Base-by-base conservation (phyloP, 1,140 invertebrate genomes). In the Megathymus violae region DNA sequence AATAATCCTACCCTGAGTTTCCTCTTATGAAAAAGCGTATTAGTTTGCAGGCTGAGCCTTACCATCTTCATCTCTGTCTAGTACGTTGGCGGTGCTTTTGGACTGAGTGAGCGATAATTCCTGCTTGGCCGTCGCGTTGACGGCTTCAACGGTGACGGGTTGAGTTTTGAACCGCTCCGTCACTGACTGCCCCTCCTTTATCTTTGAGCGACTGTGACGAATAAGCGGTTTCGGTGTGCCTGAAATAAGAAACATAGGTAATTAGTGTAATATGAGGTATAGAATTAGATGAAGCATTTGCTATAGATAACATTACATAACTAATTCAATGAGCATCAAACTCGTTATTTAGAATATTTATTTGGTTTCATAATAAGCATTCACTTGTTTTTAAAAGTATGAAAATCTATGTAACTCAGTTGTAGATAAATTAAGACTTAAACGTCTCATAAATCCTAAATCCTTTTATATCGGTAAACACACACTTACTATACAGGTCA, bases 61-160 rank as follows among this genome's bases (percentile, higher is more conserved):
- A 92, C 91, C 90, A 80, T 92, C 91, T 78, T 92, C 91, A 41
- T 92, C 90, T 69, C 91, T 91, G 75, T 92, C 91, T 60, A 91
- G 50, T 52, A 89, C 84, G 51, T 91, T 85, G 44, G 85, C 85
- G 19, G 86, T 89, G 76, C 88, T 92, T 67, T 89, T 89, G 62
- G 89, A 91, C 64, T 87, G 83, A 70, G 77, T 68, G 64, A 91
- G 83, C 65, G 87, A 78, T 67, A 78, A 74, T 5, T 56, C 48
- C 69, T 81, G 79, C 46, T 68, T 71, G 22, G 64, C 17, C 11
- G 69, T 68, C 54, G 76, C 76, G n/a, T 56, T 60, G 59, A 41
- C 38, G 14, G 66, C 69, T 16, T 59, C 54, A 11, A 34, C 48
- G 77, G 69, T 34, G 76, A 69, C 43, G 65, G 58, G 31, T 65